Base-by-base conservation (phyloP, 2,888 invertebrate species). In the Coenonympha glycerion region DNA sequence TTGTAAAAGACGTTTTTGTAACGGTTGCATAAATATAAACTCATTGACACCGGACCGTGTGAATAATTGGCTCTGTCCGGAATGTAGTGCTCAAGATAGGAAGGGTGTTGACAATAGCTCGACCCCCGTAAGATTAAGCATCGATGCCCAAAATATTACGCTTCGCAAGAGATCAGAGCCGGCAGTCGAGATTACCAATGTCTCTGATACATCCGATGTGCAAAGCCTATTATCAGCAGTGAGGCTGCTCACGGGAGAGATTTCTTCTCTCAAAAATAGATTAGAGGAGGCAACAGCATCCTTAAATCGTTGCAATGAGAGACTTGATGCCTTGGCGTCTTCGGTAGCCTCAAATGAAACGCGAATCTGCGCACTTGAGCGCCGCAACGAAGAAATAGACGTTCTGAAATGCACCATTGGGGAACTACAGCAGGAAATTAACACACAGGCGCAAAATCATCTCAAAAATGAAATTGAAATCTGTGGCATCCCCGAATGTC, bases 381-480 rank as follows among this genome's bases (percentile, higher is more conserved):
- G 24, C 3, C n/a, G 45, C 2, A 39, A 39, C 19, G 2, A 15
- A 0, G 30, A 49, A 19, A 13, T 44, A 1, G 37, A 44, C 6
- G 8, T 13, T 6, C 21, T 50, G 1, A 37, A 40, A 16, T 2
- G 13, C n/a, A 39, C 16, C 1, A 16, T 45, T 6, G 4, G 8
- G 5, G 26, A 45, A 9, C 18, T 50, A 2, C 39, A 50, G 13
- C 6, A 8, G 3, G 31, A 40, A 26, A 18, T 50, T 6, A 39
- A 45, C 9, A 8, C n/a, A 6, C 50, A 50, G 3, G 24, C 33
- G 1, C 39, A 40, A 31, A 30, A 30, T 18, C 6, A 39, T 8
- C 31, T 50, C 4, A 30, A 22, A 16, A 45, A 50, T 11, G 50
- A 50, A 18, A 30, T 50, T 4, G 50, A 50, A 18, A 3, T 46